Base-by-base conservation (phyloP, 2,797 vertebrate genomes). In the Mormyrops boulengeri region DNA sequence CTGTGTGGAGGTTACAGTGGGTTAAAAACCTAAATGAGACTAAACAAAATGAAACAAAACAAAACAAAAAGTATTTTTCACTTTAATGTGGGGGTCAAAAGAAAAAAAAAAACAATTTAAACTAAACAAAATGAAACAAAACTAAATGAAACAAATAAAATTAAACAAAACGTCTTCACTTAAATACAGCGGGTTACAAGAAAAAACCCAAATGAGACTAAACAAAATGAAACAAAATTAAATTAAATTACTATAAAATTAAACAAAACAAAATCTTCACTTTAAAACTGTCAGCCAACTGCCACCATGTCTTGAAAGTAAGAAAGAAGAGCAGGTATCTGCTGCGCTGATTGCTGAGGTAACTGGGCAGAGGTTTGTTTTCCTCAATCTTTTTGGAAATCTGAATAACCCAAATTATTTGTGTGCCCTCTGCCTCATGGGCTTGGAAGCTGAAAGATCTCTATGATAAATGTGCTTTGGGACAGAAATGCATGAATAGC, bases 1-100 rank as follows among this genome's bases (percentile, higher is more conserved):
- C 97, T 98, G 93, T 14, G n/a, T 49, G 47, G 47, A 30, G 44
- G 47, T 50, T 86, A 52, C 84, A 86, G 34, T 1, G 3, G 17
- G 17, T 22, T 44, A 47, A 82, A 82, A 82, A 14, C 47, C 50
- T 22, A 50, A 86, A 86, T 26, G 1, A 82, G 2, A 22, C 34
- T 53, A 0, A 53, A 53, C 1, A 53, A 17, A 53, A 2, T 14
- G 17, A 53, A 53, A 53, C 12, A 5, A 52, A 52, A 60, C 55
- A n/a, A 60, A 22, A 49, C 50, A 52, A 53, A 53, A 53, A 53
- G 52, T 53, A 2, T 53, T 53, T 12, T 14, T 53, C 2, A 12
- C 2, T 53, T 53, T 53, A 14, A 53, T 53, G 14, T 53, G 52
- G 52, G 7, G 17, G 53, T 55, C 19, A 55, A 12, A 62, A 19